Conservation (phyloP, 2,113 vertebrate species). For the Grantiella picta region DNA sequence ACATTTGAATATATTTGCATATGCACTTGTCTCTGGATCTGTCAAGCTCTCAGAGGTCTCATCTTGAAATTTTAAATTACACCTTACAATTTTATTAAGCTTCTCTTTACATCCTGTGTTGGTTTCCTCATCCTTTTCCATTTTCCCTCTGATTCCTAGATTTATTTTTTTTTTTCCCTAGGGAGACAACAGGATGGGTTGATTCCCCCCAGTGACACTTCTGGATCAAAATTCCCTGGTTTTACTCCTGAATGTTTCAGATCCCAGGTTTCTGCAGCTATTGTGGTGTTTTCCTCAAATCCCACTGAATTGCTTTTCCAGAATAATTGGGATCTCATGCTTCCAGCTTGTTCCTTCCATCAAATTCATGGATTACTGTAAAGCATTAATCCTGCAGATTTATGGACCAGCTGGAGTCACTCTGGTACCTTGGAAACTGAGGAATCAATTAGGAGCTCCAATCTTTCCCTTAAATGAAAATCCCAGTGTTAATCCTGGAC, state of each 20-base stretch:
- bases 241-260: neutral
- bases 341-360: neutral
- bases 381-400: neutral
- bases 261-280: neutral
- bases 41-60: neutral
- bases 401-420: neutral
- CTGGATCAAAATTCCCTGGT: accelerated
- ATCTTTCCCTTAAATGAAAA: neutral
- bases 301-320: neutral
- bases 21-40: accelerated
- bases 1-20: neutral
- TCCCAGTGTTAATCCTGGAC: accelerated
- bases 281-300: neutral
- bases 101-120: neutral
- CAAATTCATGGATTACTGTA: neutral
- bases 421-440: neutral
- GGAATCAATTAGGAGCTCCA: neutral
- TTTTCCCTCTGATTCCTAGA: neutral
- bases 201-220: neutral
- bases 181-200: neutral
- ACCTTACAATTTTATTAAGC: neutral
- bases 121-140: neutral
- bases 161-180: neutral
- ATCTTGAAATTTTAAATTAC: neutral
- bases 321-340: neutral